phyloP scores from a whole-genome alignment of 2,888 invertebrate genomes.

The Hyposoter dolosus region DNA sequence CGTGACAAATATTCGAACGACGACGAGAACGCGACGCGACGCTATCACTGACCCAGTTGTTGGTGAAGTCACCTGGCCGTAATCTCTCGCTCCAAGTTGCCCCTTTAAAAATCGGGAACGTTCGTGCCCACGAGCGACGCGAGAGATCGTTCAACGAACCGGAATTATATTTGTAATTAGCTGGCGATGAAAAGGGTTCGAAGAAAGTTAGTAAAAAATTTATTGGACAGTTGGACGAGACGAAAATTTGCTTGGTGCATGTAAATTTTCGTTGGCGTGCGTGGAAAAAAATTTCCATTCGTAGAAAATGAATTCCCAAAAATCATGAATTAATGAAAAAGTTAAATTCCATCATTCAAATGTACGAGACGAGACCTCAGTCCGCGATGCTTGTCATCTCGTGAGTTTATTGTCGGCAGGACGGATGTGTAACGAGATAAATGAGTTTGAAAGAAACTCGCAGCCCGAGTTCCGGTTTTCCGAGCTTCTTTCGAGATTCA shows the following conservation, averaged over 20 bases:
- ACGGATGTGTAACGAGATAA: slow-evolving; percentile 54
- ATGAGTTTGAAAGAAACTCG: slow-evolving; percentile 73
- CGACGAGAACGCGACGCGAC: slow-evolving; percentile 45
- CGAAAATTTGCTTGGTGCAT: neutral
- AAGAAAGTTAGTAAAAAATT: neutral
- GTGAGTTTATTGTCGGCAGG: slow-evolving; percentile 18
- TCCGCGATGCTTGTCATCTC: slow-evolving; percentile 40
- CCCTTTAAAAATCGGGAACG: slow-evolving; percentile 60
- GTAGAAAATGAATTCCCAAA: neutral
- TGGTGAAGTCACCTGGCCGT: slow-evolving; percentile 62
- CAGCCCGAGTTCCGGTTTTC: slow-evolving; percentile 79
- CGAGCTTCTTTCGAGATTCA: slow-evolving; percentile 72
- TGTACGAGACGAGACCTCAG: neutral
- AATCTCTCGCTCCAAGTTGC: slow-evolving; percentile 57
- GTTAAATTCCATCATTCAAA: neutral
- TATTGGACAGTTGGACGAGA: neutral
- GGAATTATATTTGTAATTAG: neutral
- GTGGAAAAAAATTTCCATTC: no score
- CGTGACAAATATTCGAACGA: slow-evolving; percentile 53
- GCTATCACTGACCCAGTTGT: slow-evolving; percentile 75
- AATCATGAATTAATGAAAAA: neutral
- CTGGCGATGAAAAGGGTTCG: neutral
- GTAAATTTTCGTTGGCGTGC: no score
- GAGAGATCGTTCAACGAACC: slow-evolving; percentile 44
- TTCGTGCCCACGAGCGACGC: slow-evolving; percentile 49